Evolutionary conservation across 2,797 vertebrate genomes (phyloP).

Genomic region (Hydrolagus colliei): DNA sequence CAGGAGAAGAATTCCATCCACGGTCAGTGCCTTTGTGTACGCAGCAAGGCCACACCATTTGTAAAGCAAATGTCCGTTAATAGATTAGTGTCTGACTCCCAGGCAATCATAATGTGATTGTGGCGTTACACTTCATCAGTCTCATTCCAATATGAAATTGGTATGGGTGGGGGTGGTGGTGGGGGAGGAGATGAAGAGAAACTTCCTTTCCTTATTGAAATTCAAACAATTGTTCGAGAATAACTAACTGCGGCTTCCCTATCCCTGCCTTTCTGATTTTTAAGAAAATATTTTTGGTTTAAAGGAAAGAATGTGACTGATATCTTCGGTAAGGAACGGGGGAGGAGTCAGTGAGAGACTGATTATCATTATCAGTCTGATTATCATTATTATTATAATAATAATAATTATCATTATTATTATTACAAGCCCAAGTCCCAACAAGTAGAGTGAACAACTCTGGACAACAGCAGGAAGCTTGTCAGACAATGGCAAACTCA

Average conservation of each 20-base stretch:
- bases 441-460: no score
- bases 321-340: no score
- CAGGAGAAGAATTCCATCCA: no score
- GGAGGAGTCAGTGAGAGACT: not conserved
- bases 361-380: not conserved
- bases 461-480: no score
- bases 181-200: no score
- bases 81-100: not conserved
- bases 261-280: not conserved
- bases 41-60: no score
- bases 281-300: not conserved
- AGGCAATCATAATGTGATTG: not conserved
- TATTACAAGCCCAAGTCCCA: no score
- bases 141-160: not conserved
- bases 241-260: not conserved
- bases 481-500: no score
- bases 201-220: not conserved
- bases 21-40: no score
- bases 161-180: not conserved
- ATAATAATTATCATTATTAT: no score
- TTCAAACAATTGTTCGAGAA: not conserved
- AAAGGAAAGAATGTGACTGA: not conserved
- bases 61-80: no score
- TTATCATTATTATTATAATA: no score
- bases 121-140: not conserved